Percentiles rank a stretch among this genome's conserved stretches.
Evolutionary conservation across 2,113 vertebrate genomes (phyloP).

Genomic region (Cebus imitator): DNA sequence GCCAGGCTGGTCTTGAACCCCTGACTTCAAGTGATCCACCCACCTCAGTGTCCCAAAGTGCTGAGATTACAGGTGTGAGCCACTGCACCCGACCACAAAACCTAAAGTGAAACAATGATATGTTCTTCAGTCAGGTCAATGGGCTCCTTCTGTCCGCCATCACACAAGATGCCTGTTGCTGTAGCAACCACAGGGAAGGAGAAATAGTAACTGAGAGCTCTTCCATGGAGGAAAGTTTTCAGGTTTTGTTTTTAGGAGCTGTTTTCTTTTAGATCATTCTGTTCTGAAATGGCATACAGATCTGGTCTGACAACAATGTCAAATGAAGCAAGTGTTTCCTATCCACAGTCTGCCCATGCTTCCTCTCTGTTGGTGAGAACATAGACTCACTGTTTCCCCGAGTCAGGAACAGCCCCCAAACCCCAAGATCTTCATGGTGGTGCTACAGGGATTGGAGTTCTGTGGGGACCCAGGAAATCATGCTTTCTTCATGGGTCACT

Average conservation of each 20-base stretch:
- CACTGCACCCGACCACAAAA: neutral
- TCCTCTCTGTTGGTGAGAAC: too few species aligned
- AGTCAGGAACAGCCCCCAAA: neutral
- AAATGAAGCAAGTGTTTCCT: neutral
- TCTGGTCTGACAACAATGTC: neutral
- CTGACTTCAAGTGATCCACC: too few species aligned
- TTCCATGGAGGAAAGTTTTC: neutral
- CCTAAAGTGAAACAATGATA: neutral
- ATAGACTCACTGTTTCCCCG: rapidly evolving
- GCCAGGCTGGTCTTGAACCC: too few species aligned
- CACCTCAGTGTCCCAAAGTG: too few species aligned
- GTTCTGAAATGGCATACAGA: neutral
- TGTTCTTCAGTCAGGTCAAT: neutral
- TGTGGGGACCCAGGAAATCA: neutral
- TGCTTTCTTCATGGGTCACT: neutral
- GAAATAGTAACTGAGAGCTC: neutral
- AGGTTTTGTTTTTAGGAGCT: neutral
- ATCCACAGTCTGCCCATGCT: neutral
- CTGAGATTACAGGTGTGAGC: too few species aligned
- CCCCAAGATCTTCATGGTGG: neutral
- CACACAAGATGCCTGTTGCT: neutral
- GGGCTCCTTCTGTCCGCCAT: neutral
- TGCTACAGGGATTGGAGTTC: neutral
- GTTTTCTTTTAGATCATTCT: neutral
- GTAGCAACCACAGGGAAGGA: neutral